Conservation (phyloP, 2,797 vertebrate species). For the Rousettus madagascariensis region DNA sequence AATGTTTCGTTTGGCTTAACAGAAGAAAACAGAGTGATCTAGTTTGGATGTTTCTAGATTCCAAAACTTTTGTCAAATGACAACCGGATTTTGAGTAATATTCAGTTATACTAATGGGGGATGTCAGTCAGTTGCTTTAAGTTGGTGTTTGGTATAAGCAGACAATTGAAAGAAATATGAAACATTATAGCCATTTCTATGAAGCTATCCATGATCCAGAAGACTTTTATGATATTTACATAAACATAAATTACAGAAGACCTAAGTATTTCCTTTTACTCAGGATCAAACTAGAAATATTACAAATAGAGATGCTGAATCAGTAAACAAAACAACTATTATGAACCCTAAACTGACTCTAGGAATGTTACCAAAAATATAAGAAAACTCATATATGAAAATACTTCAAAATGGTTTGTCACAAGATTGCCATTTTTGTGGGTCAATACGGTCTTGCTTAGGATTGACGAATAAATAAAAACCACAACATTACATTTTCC, state of each 20-base stretch:
- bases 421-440: background rate
- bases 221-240: conserved; percentile 4
- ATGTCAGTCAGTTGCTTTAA: background rate
- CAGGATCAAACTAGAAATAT: background rate
- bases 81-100: background rate
- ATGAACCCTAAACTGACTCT: background rate
- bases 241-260: conserved; percentile 17
- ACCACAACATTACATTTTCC: background rate
- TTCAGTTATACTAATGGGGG: background rate
- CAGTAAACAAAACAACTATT: background rate
- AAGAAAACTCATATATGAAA: background rate
- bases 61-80: background rate
- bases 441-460: background rate
- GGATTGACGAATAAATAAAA: background rate
- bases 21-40: background rate
- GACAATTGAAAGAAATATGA: conserved; percentile 17
- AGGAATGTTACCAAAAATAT: conserved; percentile 1
- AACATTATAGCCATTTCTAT: conserved; percentile 13
- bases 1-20: background rate
- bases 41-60: background rate
- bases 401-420: background rate
- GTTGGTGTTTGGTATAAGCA: background rate
- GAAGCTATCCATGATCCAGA: background rate
- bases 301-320: background rate
- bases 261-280: background rate